Base-by-base conservation (phyloP, 2,113 vertebrate species). In the Platichthys stellatus region DNA sequence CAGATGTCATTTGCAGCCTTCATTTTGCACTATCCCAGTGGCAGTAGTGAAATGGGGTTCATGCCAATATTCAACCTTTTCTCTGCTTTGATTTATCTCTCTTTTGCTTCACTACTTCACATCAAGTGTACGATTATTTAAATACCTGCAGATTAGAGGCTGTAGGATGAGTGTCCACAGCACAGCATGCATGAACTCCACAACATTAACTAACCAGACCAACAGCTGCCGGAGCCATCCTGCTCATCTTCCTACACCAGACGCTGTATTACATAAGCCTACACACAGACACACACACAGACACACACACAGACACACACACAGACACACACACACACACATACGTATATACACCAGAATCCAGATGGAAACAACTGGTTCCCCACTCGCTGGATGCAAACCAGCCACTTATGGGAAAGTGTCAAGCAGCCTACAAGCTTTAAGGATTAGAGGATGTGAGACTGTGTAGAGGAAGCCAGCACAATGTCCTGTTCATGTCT, bases 351-450 rank as follows among this genome's bases (percentile, higher is more conserved):
- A 69, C 51, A 56, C 57, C 23, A 79, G 57, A 21, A 59, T 82
- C 63, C 73, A 82, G 61, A 87, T 76, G 73, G 78, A 76, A 70
- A 62, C 43, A 61, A 69, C 61, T 59, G 59, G 51, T 64, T 78
- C 21, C 56, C 4, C 40, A 57, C 51, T 80, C 47, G 56, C 78
- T 84, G 84, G 86, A 85, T 63, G 64, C 74, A 81, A 75, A 85
- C 81, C 65, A 72, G 69, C 63, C 60, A 31, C 79, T 78, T 74
- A 77, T 76, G 75, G 69, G 63, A 57, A 74, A 67, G 40, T 74
- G 64, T 84, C 49, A 81, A 58, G 69, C 28, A 73, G 72, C 63
- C 67, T 43, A 40, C 18, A 1, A 45, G 70, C 66, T 71, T 82
- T 86, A 59, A 72, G 20, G 54, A 70, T 68, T 72, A 85, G 82